phyloP scores from a whole-genome alignment of 2,888 invertebrate species.

The Diadegma fenestrale region DNA sequence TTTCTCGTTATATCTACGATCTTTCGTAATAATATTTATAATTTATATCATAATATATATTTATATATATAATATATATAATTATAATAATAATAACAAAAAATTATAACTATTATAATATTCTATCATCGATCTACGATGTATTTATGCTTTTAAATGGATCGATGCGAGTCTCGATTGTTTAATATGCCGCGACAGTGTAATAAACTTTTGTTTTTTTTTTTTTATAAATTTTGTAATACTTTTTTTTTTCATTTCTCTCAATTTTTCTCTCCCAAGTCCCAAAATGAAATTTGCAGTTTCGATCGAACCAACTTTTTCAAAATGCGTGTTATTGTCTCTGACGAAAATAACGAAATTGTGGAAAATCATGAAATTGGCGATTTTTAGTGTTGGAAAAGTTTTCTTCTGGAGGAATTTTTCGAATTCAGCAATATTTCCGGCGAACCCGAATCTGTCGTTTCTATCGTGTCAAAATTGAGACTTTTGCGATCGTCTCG shows the following conservation, averaged over 20 bases:
- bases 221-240: constrained; percentile 48
- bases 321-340: not conserved
- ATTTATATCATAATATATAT: constrained; percentile 52
- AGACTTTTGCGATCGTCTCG: not conserved
- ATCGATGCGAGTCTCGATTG: constrained; percentile 60
- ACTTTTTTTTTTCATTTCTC: not conserved
- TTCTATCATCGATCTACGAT: constrained; percentile 68
- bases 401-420: no score
- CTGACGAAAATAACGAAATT: not conserved
- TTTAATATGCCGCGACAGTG: constrained; percentile 61
- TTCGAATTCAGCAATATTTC: not conserved
- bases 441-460: not conserved
- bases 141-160: constrained; percentile 56
- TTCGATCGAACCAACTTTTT: not conserved
- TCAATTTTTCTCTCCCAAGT: constrained; percentile 23
- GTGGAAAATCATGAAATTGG: not conserved
- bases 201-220: constrained; percentile 59
- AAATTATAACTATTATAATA: constrained; percentile 63
- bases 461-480: not conserved
- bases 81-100: constrained; percentile 50
- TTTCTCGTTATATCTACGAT: constrained; percentile 58
- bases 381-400: no score
- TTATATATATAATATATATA: constrained; percentile 51
- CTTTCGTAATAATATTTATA: constrained; percentile 53
- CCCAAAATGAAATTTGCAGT: not conserved